Evolutionary conservation across 2,888 invertebrate species (phyloP).

Genomic region (Carterocephalus palaemon): DNA sequence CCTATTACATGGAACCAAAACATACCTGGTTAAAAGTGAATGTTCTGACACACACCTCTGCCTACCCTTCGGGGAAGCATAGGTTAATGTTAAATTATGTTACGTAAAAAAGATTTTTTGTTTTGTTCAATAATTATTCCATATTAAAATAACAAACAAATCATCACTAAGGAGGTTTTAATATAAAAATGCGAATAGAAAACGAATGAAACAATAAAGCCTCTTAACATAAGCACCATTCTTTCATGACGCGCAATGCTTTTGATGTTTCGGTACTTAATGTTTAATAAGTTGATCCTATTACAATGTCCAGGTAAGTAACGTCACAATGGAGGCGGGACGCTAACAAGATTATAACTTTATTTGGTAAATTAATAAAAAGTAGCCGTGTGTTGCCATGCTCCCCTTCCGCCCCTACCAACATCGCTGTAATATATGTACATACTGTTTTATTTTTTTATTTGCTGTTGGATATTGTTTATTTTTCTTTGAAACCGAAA

Average conservation of each 20-base stretch:
- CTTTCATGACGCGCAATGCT: constrained; percentile 61
- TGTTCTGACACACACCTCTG: too few relatives aligned
- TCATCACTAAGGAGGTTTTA: too few relatives aligned
- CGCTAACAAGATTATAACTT: constrained; percentile 78
- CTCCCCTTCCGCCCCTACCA: constrained; percentile 33
- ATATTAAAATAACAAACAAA: too few relatives aligned
- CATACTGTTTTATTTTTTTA: constrained; percentile 6
- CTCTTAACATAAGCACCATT: constrained; percentile 66
- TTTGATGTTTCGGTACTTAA: constrained; percentile 77
- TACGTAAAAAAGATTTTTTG: too few relatives aligned
- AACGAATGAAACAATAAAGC: constrained; percentile 47
- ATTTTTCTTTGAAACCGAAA: neutral
- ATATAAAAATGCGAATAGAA: constrained; percentile 31
- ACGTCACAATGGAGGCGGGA: constrained; percentile 63
- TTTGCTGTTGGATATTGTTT: neutral
- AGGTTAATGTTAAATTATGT: too few relatives aligned
- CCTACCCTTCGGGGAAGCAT: too few relatives aligned
- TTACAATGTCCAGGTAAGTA: constrained; percentile 75
- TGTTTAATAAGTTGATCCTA: constrained; percentile 80
- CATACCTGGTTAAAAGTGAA: too few relatives aligned
- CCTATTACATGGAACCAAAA: too few relatives aligned
- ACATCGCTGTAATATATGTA: constrained; percentile 15
- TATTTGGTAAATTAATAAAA: constrained; percentile 77
- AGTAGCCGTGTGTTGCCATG: constrained; percentile 56
- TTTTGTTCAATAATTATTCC: too few relatives aligned